Base-by-base conservation (phyloP, 2,888 invertebrate genomes). In the Teleogryllus oceanicus region DNA sequence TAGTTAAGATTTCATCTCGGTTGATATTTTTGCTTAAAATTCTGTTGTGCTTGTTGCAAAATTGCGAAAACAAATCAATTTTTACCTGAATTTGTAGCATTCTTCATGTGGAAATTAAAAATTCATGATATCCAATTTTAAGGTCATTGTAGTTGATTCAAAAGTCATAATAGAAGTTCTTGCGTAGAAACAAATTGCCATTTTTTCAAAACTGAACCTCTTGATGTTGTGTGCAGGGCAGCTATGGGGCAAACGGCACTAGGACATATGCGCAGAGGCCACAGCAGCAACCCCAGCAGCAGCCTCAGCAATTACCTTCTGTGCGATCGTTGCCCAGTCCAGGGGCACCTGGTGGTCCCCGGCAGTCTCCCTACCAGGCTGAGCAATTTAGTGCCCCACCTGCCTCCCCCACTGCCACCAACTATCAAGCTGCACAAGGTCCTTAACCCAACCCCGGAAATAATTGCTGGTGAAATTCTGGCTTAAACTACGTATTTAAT, bases 281-380 rank as follows among this genome's bases (percentile, higher is more conserved):
- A 49, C 82, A 81, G 78, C 82, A 82, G 77, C 81, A 78, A 49
- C 80, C 76, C 50, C 82, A 82, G 50, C 83, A 83, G 78, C 81
- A 80, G 49, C 81, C 81, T 77, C 83, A 83, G 79, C 82, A 82
- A 78, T 78, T 81, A 49, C 82, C 83, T 49, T 80, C 83, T 12
- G 82, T 84, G 20, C 87, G 90, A 78, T 87, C 89, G 50, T 86
- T 89, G 78, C 88, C 89, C 81, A 90, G 89, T 86, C 88, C 89
- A 78, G 88, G 88, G 74, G 88, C 89, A 81, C 88, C 88, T 83
- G 86, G 78, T 37, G 82, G 81, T 18, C 81, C 80, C 24, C 87
- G 90, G 83, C 91, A 90, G 84, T 89, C 90, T 76, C 89, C 90
- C 49, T 90, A 89, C 84, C 88, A 89, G 75, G 88, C 87, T 78